Evolutionary conservation across 2,888 invertebrate genomes (phyloP).

Genomic region (Sinelater perroti): DNA sequence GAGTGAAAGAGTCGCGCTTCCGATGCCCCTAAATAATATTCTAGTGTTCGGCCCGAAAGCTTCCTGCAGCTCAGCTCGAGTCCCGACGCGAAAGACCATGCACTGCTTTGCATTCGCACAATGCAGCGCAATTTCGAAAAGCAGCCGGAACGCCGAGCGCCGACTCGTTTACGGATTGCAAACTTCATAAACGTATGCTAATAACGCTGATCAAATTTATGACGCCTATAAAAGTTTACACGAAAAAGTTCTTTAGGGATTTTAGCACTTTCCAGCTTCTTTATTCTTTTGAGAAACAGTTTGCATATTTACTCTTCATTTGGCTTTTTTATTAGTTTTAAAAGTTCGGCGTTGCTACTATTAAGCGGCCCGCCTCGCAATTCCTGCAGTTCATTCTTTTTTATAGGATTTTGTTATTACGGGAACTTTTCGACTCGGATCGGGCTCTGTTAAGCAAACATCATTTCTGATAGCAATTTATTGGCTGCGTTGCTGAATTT

Average conservation of each 20-base stretch:
- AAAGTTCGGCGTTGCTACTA: constrained; percentile 32
- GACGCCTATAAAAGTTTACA: constrained; percentile 45
- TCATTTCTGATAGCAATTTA: constrained; percentile 1
- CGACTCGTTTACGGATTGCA: constrained; percentile 47
- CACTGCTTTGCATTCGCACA: constrained; percentile 45
- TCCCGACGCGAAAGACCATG: no score
- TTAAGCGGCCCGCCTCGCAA: constrained; percentile 14
- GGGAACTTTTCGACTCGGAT: constrained; percentile 17
- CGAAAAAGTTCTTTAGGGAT: constrained; percentile 41
- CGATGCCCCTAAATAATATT: no score
- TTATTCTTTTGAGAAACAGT: constrained; percentile 40
- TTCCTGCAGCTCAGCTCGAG: no score
- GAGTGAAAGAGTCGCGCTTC: neutral
- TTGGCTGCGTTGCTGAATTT: no score
- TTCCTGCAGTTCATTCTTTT: constrained; percentile 16
- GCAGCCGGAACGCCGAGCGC: constrained; percentile 39
- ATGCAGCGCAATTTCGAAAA: constrained; percentile 42
- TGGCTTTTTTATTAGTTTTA: constrained; percentile 40
- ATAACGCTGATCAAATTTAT: constrained; percentile 47
- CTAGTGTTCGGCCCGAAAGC: no score
- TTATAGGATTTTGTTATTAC: constrained; percentile 3
- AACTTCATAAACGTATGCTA: constrained; percentile 49
- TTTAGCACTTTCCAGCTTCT: constrained; percentile 43
- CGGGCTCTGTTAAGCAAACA: constrained; percentile 4
- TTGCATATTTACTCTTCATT: constrained; percentile 46